Evolutionary conservation across 2,888 invertebrate species (phyloP).

Genomic region (Rutpela maculata): DNA sequence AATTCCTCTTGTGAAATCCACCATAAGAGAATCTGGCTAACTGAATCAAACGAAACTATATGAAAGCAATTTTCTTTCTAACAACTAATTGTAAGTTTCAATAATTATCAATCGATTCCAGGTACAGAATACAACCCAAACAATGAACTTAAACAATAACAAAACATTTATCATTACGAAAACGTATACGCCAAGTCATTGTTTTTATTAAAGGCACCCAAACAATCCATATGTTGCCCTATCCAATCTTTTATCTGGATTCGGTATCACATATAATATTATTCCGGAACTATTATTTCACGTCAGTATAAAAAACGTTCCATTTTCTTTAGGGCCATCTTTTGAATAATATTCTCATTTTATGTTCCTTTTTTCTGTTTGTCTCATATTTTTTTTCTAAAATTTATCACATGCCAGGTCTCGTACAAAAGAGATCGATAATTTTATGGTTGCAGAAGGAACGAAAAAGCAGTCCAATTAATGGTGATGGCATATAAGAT

Average conservation of each 20-base stretch:
- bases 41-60: too few species aligned
- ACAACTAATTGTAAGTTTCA: too few species aligned
- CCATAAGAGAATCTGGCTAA: too few species aligned
- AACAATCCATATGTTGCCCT: slow-evolving; percentile 44
- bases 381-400: slow-evolving; percentile 25
- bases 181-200: slow-evolving; percentile 45
- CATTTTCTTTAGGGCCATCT: slow-evolving; percentile 31
- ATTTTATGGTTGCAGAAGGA: neutral
- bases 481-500: slow-evolving; percentile 8
- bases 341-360: slow-evolving; percentile 43
- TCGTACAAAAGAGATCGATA: slow-evolving; percentile 13
- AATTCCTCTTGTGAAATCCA: too few species aligned
- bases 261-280: slow-evolving; percentile 44
- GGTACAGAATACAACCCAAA: too few species aligned
- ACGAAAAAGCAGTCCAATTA: slow-evolving; percentile 13
- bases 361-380: slow-evolving; percentile 23
- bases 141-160: slow-evolving; percentile 34
- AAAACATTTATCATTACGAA: slow-evolving; percentile 41
- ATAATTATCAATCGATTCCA: too few species aligned
- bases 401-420: slow-evolving; percentile 16
- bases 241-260: slow-evolving; percentile 42
- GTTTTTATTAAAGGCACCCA: slow-evolving; percentile 44
- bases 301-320: slow-evolving; percentile 43
- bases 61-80: too few species aligned
- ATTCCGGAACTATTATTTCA: slow-evolving; percentile 41